Evolutionary conservation across 2,113 vertebrate species (phyloP).

Genomic region (Sylvietta virens): DNA sequence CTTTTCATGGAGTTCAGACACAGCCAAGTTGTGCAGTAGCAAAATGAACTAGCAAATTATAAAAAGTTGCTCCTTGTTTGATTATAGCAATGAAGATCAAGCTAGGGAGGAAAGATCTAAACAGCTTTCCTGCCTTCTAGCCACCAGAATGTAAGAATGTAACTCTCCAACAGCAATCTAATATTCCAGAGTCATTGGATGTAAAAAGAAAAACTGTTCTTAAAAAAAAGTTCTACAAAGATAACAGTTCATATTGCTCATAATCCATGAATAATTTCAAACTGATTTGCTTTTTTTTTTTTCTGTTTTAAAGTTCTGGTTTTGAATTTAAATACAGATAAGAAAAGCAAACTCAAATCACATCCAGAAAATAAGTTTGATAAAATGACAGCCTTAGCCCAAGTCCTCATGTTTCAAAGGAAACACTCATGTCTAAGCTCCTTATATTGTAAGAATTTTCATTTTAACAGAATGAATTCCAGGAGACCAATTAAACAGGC

Average conservation of each 20-base stretch:
- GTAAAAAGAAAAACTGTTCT: neutral
- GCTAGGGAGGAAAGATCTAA: neutral
- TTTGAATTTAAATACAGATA: neutral
- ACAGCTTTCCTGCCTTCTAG: neutral
- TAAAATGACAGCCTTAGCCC: neutral
- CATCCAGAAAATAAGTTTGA: neutral
- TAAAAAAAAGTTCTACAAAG: neutral
- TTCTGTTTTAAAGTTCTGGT: neutral
- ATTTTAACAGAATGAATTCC: neutral
- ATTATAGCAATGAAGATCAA: neutral
- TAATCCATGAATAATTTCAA: neutral
- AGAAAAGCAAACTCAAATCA: neutral
- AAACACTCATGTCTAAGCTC: neutral
- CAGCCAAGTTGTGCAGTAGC: neutral
- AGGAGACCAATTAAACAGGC: neutral
- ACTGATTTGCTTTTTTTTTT: neutral
- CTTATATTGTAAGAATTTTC: neutral
- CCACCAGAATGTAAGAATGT: accelerated
- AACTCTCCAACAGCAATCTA: neutral
- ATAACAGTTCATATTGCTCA: neutral
- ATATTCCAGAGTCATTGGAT: neutral
- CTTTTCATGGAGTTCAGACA: neutral
- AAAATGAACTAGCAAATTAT: neutral
- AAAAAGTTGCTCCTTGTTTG: neutral
- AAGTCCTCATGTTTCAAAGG: neutral